Evolutionary conservation across 2,888 invertebrate genomes (phyloP), one percentile per base, ranked within the genome.

Genomic region (Pachycephus smyrnensis): DNA sequence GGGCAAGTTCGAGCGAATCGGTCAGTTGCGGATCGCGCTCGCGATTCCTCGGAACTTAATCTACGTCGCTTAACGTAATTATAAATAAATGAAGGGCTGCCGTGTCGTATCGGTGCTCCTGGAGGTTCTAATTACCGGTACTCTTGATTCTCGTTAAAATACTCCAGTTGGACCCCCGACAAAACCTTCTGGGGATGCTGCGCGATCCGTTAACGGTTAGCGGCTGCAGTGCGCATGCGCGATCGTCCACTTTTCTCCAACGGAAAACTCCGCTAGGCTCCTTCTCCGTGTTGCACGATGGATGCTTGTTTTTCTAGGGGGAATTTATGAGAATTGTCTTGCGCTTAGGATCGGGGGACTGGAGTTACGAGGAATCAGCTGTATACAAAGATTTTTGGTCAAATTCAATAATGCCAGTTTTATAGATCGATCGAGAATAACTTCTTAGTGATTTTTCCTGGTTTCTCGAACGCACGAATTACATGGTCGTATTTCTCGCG

Each of bases 111-210:
- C 74, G 71, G 71, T 3, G 71, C 31, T 31, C 80, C 74, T 78
- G 81, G 83, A 84, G 9, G 84, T 86, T 87, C 87, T 89, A 89
- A 90, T 90, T 90, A 89, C 85, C 82, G 82, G 84, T 86, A 82
- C 85, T 85, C 87, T 85, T 84, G 85, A 87, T 87, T 88, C 88
- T 90, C 88, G 87, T 90, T 90, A 88, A 89, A 88, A 86, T 88
- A 84, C 84, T 82, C 83, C 73, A 2, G 23, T 55, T 55, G 55
- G 23, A 55, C 55, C 40, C 23, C 23, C 55, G 55, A 23, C 55
- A 55, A 55, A 55, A 55, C 55, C 55, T 23, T 9, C 23, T 9
- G 23, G 40, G 40, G 40, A 55, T 55, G 40, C 40, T 55, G 40
- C 15, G 55, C 15, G 55, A 23, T 40, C 55, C 0, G 55, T 23